phyloP scores from a whole-genome alignment of 2,888 invertebrate species.

The Sceliomorpha sp. region DNA sequence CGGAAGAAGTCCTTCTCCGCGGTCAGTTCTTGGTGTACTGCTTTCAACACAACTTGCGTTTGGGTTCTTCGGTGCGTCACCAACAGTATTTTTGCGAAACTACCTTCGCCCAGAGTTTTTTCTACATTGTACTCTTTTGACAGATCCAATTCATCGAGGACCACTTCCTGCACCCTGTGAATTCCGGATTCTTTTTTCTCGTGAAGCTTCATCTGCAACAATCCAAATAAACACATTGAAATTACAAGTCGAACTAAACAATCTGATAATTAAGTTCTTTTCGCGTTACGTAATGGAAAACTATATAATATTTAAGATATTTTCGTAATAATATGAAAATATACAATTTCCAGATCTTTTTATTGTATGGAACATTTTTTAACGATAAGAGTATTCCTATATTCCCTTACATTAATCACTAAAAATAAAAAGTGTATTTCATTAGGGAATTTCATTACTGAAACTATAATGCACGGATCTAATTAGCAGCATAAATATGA shows the following conservation, averaged over 20 bases:
- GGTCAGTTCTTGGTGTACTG: constrained; percentile 83
- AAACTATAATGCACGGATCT: no score
- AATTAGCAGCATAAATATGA: no score
- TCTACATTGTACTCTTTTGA: constrained; percentile 84
- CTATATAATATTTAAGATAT: no score
- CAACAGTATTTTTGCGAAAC: constrained; percentile 86
- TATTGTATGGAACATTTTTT: background rate
- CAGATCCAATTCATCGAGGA: constrained; percentile 82
- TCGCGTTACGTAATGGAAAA: no score
- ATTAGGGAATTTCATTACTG: no score
- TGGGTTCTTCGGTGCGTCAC: constrained; percentile 83
- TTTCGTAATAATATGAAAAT: no score
- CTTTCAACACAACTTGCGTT: constrained; percentile 86
- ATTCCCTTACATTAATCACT: no score
- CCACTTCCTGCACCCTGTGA: constrained; percentile 82
- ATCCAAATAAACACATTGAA: constrained; percentile 12
- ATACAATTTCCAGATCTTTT: background rate
- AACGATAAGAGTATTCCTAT: no score
- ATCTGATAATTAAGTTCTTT: background rate
- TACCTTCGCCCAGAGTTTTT: constrained; percentile 85
- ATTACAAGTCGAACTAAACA: background rate
- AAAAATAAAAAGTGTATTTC: no score
- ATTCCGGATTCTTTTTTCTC: constrained; percentile 79
- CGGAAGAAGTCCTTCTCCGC: constrained; percentile 85
- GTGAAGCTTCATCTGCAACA: constrained; percentile 76